Conservation (phyloP, 2,113 vertebrate genomes). For the Pandion haliaetus region DNA sequence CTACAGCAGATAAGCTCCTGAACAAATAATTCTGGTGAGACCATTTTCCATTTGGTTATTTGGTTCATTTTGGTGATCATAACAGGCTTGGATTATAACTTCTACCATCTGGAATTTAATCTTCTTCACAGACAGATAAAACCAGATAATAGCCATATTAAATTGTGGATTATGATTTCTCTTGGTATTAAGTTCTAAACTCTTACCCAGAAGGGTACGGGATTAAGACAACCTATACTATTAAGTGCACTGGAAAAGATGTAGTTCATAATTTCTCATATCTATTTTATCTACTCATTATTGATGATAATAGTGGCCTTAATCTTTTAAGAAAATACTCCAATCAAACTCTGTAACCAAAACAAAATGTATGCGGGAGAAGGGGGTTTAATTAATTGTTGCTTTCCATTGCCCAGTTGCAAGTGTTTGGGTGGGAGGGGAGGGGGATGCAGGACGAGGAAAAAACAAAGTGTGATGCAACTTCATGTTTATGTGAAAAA, state of each 20-base stretch:
- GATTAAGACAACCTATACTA: slow-evolving; percentile 41
- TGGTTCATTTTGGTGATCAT: slow-evolving; percentile 56
- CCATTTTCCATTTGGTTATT: slow-evolving; percentile 47
- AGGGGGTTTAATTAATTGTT: neutral
- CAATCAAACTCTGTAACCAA: neutral
- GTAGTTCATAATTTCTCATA: slow-evolving; percentile 4
- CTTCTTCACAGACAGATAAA: slow-evolving; percentile 71
- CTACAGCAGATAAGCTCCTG: neutral
- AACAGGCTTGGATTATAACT: slow-evolving; percentile 66
- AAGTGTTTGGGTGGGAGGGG: neutral
- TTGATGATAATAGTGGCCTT: neutral
- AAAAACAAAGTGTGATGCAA: slow-evolving; percentile 23
- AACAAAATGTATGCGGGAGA: neutral
- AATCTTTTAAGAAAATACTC: slow-evolving; percentile 12
- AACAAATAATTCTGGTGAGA: slow-evolving; percentile 24
- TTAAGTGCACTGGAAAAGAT: slow-evolving; percentile 35
- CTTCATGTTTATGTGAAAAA: slow-evolving; percentile 50
- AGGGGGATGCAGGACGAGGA: neutral
- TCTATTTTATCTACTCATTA: slow-evolving; percentile 18
- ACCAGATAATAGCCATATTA: slow-evolving; percentile 66
- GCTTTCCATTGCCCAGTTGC: neutral
- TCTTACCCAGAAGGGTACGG: slow-evolving; percentile 6
- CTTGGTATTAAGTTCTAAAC: slow-evolving; percentile 55
- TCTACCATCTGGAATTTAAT: slow-evolving; percentile 70
- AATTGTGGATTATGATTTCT: slow-evolving; percentile 66